phyloP scores from a whole-genome alignment of 2,888 invertebrate genomes.

The Tipula lateralis region DNA sequence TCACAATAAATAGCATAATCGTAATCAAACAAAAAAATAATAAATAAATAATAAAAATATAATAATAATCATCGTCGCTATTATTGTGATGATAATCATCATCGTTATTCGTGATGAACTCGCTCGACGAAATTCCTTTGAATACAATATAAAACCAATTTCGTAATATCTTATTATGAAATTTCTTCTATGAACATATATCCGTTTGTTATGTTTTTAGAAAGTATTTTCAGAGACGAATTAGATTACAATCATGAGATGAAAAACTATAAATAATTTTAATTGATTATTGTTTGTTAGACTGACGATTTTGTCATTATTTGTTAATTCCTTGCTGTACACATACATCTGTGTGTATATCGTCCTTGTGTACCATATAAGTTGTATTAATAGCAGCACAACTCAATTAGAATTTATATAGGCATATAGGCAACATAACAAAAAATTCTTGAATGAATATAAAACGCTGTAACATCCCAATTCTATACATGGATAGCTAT shows the following conservation, averaged over 20 bases:
- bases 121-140: background rate
- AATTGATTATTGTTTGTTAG: background rate
- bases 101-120: slow-evolving; percentile 2
- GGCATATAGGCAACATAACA: background rate
- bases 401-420: background rate
- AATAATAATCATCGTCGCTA: slow-evolving; percentile 19
- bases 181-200: background rate
- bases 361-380: no score
- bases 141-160: background rate
- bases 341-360: no score
- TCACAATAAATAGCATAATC: slow-evolving; percentile 19
- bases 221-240: background rate
- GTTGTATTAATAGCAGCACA: no score
- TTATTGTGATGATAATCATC: background rate
- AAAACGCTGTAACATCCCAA: background rate
- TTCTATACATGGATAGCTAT: background rate
- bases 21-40: slow-evolving; percentile 20
- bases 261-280: background rate
- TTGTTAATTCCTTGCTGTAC: background rate
- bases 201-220: background rate
- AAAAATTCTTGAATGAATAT: background rate
- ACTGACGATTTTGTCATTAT: background rate
- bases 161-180: background rate
- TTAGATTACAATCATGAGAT: background rate
- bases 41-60: background rate